Evolutionary conservation across 2,888 invertebrate genomes (phyloP).

Genomic region (Serripes groenlandicus): DNA sequence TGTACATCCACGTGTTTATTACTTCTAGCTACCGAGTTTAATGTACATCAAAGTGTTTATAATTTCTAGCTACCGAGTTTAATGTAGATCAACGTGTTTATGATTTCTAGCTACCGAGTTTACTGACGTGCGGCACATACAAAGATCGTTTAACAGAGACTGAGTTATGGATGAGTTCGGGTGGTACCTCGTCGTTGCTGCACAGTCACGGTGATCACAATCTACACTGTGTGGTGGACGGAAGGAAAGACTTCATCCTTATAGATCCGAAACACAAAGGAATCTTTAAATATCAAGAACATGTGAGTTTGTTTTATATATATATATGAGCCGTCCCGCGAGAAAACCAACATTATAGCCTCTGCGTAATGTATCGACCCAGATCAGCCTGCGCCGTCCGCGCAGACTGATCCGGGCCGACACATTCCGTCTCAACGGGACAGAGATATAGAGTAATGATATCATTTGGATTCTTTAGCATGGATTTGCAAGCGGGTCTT

Average conservation of each 20-base stretch:
- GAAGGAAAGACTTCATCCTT: constrained; percentile 86
- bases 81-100: constrained; percentile 41
- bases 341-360: too few species aligned
- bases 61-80: constrained; percentile 79
- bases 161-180: constrained; percentile 86
- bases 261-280: constrained; percentile 80
- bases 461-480: too few species aligned
- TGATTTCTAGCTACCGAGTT: constrained; percentile 78
- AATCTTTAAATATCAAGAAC: constrained; percentile 72
- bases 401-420: too few species aligned
- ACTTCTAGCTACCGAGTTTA: too few species aligned
- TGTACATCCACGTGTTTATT: too few species aligned
- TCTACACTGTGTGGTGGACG: constrained; percentile 85
- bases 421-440: too few species aligned
- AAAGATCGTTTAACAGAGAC: constrained; percentile 80
- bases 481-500: too few species aligned
- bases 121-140: constrained; percentile 82
- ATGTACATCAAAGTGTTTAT: too few species aligned
- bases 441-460: too few species aligned
- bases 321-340: too few species aligned
- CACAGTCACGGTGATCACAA: constrained; percentile 86
- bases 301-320: constrained; percentile 36
- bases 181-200: constrained; percentile 84
- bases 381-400: too few species aligned
- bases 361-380: too few species aligned